These are phyloP conservation scores for Drosophila merina DNA, from an alignment of 2,888 invertebrate species.

Conservation along the genomic window DNA sequence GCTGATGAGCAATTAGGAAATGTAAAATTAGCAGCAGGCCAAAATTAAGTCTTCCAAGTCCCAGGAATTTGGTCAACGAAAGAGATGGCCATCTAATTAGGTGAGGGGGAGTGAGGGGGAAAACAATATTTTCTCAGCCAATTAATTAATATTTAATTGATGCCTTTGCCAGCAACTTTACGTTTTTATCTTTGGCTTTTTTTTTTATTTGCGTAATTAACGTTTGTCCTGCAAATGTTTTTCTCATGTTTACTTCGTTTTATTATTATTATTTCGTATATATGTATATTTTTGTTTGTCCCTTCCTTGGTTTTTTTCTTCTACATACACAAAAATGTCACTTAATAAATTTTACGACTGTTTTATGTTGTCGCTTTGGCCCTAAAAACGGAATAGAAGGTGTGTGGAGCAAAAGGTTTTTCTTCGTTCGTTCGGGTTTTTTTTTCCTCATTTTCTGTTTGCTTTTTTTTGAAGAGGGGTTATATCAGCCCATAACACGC, in stretches of 20 bases:
- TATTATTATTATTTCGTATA: slow-evolving; percentile 36
- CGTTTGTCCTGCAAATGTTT: slow-evolving; percentile 68
- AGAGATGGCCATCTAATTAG: slow-evolving; percentile 1
- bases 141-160: slow-evolving; percentile 78
- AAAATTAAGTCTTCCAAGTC: neutral
- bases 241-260: slow-evolving; percentile 40
- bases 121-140: slow-evolving; percentile 38
- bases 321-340: slow-evolving; percentile 66
- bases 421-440: slow-evolving; percentile 18
- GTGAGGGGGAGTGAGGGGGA: neutral
- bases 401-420: slow-evolving; percentile 22
- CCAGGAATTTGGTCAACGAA: neutral
- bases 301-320: slow-evolving; percentile 28
- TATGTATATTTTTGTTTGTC: slow-evolving; percentile 13
- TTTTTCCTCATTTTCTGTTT: neutral
- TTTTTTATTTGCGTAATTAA: slow-evolving; percentile 25
- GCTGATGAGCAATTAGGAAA: slow-evolving; percentile 72
- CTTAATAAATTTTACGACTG: slow-evolving; percentile 78
- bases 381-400: slow-evolving; percentile 47
- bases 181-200: neutral
- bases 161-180: slow-evolving; percentile 54
- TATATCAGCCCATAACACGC: slow-evolving; percentile 57
- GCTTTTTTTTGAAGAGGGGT: slow-evolving; percentile 1
- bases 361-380: slow-evolving; percentile 76
- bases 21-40: slow-evolving; percentile 58